phyloP scores from a whole-genome alignment of 1,140 invertebrate species.

The Argopecten irradians region DNA sequence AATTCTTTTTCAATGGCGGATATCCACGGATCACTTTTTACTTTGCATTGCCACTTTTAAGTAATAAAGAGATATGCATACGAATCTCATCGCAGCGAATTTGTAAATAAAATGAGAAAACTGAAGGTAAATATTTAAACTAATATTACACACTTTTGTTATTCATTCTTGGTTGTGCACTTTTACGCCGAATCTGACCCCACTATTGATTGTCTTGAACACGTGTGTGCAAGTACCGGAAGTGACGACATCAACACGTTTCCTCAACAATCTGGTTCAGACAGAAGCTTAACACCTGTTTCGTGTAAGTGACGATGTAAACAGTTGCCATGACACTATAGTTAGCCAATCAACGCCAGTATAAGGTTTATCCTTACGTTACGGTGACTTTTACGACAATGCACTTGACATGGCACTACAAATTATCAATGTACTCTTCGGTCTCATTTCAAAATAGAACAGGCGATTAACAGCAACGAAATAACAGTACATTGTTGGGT shows the following conservation, averaged over 20 bases:
- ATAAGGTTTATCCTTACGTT: background rate
- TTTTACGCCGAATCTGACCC: background rate
- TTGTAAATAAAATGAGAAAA: no score
- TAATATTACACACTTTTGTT: no score
- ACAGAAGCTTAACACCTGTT: background rate
- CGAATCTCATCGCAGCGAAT: no score
- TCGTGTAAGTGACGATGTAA: background rate
- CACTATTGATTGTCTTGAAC: background rate
- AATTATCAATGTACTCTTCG: background rate
- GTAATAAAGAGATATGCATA: no score
- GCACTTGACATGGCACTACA: background rate
- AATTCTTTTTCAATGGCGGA: no score
- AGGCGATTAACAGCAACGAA: no score
- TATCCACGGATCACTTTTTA: no score
- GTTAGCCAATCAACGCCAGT: background rate
- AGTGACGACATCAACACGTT: background rate
- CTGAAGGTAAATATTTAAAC: no score
- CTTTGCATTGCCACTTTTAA: no score
- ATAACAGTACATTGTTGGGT: no score
- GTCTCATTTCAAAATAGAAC: background rate
- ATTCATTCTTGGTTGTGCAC: background rate
- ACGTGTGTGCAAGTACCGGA: background rate
- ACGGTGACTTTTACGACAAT: constrained; percentile 15
- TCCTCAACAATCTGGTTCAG: background rate
- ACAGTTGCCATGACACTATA: background rate